Conservation (phyloP, 2,888 invertebrate genomes). For the Sinelater perroti region DNA sequence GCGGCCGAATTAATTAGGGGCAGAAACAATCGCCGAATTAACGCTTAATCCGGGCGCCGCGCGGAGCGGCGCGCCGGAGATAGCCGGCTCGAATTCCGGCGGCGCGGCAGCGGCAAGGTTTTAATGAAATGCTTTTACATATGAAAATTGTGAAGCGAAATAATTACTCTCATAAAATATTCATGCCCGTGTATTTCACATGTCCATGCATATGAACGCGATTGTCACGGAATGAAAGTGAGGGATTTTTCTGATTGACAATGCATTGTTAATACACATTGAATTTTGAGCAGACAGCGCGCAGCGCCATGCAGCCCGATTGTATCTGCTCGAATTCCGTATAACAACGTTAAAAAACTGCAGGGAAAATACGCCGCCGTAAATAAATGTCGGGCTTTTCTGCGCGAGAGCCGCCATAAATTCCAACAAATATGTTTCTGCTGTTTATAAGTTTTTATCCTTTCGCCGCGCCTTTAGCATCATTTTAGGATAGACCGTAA, state of each 20-base stretch:
- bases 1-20: too few relatives aligned
- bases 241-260: slow-evolving; percentile 38
- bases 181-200: slow-evolving; percentile 37
- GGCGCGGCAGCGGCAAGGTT: slow-evolving; percentile 14
- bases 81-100: slow-evolving; percentile 8
- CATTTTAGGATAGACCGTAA: too few relatives aligned
- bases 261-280: slow-evolving; percentile 38
- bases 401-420: too few relatives aligned
- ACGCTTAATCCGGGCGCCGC: slow-evolving; percentile 5
- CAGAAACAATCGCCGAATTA: too few relatives aligned
- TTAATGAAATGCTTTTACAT: slow-evolving; percentile 38
- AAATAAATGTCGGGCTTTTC: too few relatives aligned
- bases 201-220: slow-evolving; percentile 38
- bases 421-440: too few relatives aligned
- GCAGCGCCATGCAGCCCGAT: slow-evolving; percentile 21
- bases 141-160: slow-evolving; percentile 40
- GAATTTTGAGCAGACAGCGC: slow-evolving; percentile 33
- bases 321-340: slow-evolving; percentile 16
- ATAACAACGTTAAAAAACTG: too few relatives aligned
- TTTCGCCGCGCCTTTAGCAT: too few relatives aligned
- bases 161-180: slow-evolving; percentile 40
- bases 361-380: too few relatives aligned
- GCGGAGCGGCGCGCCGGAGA: slow-evolving; percentile 2
- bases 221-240: slow-evolving; percentile 39
- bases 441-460: too few relatives aligned